Percentiles rank a stretch among this genome's conserved stretches.
These are phyloP conservation scores for Zeus faber DNA, from an alignment of 2,113 vertebrate species.

Conservation along the genomic window DNA sequence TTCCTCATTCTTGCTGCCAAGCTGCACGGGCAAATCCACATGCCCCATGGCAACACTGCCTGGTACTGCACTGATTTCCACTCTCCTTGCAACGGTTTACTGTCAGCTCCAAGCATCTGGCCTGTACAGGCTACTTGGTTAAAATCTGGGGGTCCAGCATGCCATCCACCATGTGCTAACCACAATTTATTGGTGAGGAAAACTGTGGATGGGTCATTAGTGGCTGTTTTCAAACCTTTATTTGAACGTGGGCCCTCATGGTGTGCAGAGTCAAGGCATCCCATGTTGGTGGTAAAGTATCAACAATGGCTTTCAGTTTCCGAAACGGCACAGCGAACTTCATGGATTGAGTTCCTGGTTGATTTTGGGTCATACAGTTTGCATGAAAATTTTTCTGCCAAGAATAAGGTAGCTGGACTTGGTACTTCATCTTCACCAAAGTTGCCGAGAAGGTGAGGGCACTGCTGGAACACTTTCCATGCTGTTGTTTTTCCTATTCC, in stretches of 20 bases:
- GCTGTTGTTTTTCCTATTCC: slow-evolving; percentile 12
- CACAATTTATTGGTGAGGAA: slow-evolving; percentile 18
- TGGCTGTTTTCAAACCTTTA: slow-evolving; percentile 2
- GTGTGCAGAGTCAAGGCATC: not conserved
- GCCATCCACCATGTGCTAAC: slow-evolving; percentile 14
- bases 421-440: slow-evolving; percentile 22
- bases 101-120: slow-evolving; percentile 6
- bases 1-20: no score
- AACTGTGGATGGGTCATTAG: slow-evolving; percentile 16
- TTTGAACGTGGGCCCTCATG: not conserved
- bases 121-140: slow-evolving; percentile 14
- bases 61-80: slow-evolving; percentile 1
- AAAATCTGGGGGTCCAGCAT: slow-evolving; percentile 15
- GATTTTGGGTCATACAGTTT: slow-evolving; percentile 3
- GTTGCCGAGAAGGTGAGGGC: slow-evolving; percentile 15
- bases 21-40: no score
- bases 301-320: slow-evolving; percentile 7
- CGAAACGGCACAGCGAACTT: slow-evolving; percentile 8
- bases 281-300: slow-evolving; percentile 1
- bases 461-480: slow-evolving; percentile 23
- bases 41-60: not conserved
- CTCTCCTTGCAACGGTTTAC: slow-evolving; percentile 6
- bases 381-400: slow-evolving; percentile 1
- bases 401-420: slow-evolving; percentile 4
- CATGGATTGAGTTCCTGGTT: slow-evolving; percentile 4